phyloP scores from a whole-genome alignment of 2,797 vertebrate genomes.

The Pseudochirops cupreus region DNA sequence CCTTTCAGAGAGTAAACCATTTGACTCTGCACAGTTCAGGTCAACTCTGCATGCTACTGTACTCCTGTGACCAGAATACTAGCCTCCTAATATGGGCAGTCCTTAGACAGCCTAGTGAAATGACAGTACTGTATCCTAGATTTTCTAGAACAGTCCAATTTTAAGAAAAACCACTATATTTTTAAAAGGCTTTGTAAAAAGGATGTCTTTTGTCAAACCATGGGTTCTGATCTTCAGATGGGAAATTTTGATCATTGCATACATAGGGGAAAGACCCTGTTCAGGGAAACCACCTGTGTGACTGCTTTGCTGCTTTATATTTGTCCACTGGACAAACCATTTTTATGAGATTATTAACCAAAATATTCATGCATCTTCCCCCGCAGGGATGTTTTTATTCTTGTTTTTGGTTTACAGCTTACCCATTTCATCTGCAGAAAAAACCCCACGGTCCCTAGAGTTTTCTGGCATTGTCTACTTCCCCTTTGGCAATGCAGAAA shows the following conservation, averaged over 20 bases:
- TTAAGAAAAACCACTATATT: background rate
- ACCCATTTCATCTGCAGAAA: background rate
- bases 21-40: background rate
- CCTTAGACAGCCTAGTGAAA: background rate
- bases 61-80: background rate
- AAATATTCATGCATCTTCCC: background rate
- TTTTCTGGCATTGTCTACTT: background rate
- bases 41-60: background rate
- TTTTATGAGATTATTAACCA: background rate
- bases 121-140: background rate
- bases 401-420: background rate
- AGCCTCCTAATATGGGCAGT: background rate
- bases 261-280: background rate
- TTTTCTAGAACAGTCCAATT: background rate
- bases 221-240: background rate
- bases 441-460: background rate
- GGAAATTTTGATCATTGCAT: background rate
- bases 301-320: background rate
- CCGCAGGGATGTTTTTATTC: background rate
- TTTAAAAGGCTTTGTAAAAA: background rate
- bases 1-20: background rate
- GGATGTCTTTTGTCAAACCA: background rate
- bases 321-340: background rate
- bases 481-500: constrained; percentile 7
- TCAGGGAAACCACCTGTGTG: background rate